phyloP scores from a whole-genome alignment of 2,797 vertebrate genomes.

The Lutjanus campechanus region DNA sequence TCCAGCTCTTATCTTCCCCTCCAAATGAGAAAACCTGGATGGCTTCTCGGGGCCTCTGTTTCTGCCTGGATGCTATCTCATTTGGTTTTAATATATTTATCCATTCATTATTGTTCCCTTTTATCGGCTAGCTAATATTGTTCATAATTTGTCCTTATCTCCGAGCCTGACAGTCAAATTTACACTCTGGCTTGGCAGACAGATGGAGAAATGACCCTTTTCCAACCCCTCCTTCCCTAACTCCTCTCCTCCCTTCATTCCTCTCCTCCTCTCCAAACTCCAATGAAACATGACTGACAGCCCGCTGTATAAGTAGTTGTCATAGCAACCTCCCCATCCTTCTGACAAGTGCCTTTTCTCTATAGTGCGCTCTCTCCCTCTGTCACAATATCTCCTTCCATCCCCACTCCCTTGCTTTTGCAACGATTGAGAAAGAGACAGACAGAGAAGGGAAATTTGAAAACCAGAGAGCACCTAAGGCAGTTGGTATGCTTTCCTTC shows the following conservation, averaged over 20 bases:
- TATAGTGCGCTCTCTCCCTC: conserved; percentile 68
- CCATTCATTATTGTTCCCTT: conserved; percentile 85
- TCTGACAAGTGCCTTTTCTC: conserved; percentile 76
- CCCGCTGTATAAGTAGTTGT: conserved; percentile 86
- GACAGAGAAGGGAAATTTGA: conserved; percentile 58
- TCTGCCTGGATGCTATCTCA: conserved; percentile 82
- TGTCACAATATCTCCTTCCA: conserved; percentile 65
- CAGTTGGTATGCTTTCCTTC: conserved; percentile 48
- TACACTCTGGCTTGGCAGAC: conserved; percentile 79
- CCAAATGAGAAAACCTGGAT: conserved; percentile 81
- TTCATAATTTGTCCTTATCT: conserved; percentile 88
- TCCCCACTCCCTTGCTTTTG: conserved; percentile 55
- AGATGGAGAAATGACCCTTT: conserved; percentile 84
- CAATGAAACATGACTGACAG: conserved; percentile 85
- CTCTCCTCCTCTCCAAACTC: conserved; percentile 75
- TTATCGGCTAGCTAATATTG: conserved; percentile 86
- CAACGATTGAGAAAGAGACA: conserved; percentile 61
- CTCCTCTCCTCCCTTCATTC: conserved; percentile 61
- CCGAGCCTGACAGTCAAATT: conserved; percentile 83
- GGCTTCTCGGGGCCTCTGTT: conserved; percentile 76
- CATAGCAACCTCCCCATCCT: conserved; percentile 88
- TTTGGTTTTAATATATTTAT: conserved; percentile 86
- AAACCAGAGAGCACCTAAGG: conserved; percentile 66
- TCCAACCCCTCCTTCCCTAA: conserved; percentile 64
- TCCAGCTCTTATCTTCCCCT: conserved; percentile 79